Evolutionary conservation across 2,888 invertebrate genomes (phyloP), one percentile per base, ranked within the genome.

Genomic region (Hirtodrosophila cameraria): DNA sequence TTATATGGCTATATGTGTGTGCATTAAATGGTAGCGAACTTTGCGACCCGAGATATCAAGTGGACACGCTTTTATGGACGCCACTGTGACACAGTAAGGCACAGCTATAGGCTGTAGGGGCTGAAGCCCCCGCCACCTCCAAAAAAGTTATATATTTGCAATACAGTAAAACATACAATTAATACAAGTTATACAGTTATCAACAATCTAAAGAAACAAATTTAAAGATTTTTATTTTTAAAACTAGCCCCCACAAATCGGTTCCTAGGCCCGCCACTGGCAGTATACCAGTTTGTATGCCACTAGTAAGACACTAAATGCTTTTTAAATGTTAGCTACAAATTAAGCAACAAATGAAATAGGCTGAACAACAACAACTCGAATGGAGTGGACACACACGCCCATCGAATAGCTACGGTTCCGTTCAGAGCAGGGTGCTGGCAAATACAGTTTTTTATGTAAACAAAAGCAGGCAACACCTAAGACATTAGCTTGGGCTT

Each of bases 21-120:
- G 73, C 70, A 87, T 87, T 87, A 87, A 88, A 88, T 85, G 80
- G 77, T 79, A 79, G 76, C 79, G 89, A 89, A 88, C 89, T 82
- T 78, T 74, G 71, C 71, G 73, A 71, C 73, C 71, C 67, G 53
- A 71, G 71, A 71, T 70, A 62, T 55, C 65, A 48, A 63, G 62
- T 63, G 60, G 57, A 64, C 71, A 64, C 52, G 50, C 60, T 77
- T 57, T 60, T 43, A 33, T 30, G 30, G 55, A 35, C 49, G 52
- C 36, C 60, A 83, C 75, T 82, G 83, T 76, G 23, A n/a, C 28
- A 9, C 42, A 16, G 4, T 35, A 18, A 18, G 18, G 5, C 18
- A 18, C 5, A 1, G 18, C 18, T 5, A 18, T n/a, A 18, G 3
- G 18, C 18, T 18, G 18, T 18, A 5, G n/a, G n/a, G n/a, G n/a